phyloP scores from a whole-genome alignment of 1,140 invertebrate genomes.

The Goniozus legneri region DNA sequence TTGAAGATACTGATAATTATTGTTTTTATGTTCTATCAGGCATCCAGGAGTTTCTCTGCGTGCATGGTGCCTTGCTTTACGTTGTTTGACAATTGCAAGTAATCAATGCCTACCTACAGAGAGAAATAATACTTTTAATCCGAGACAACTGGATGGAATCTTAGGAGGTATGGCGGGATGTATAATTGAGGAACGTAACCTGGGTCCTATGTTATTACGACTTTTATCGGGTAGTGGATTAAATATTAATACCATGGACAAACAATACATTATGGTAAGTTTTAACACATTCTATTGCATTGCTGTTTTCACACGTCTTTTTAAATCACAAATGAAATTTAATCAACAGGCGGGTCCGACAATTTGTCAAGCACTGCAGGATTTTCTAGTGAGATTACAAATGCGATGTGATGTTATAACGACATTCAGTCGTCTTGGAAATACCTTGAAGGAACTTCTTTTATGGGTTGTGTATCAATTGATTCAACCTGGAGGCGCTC shows the following conservation, averaged over 20 bases:
- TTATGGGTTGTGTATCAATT: constrained; percentile 70
- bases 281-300: constrained; percentile 42
- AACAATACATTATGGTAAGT: constrained; percentile 55
- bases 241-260: constrained; percentile 53
- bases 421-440: constrained; percentile 56
- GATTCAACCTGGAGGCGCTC: constrained; percentile 67
- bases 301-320: constrained; percentile 18
- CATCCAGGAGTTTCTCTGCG: constrained; percentile 66
- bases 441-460: constrained; percentile 66
- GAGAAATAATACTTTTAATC: constrained; percentile 33
- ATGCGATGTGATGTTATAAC: constrained; percentile 67
- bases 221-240: constrained; percentile 67
- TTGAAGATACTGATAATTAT: no score
- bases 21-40: constrained; percentile 33
- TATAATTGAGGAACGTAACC: constrained; percentile 67
- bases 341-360: constrained; percentile 71
- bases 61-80: constrained; percentile 72
- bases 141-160: constrained; percentile 38
- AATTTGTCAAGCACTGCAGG: constrained; percentile 69
- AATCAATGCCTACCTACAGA: constrained; percentile 48
- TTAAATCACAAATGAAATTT: no score
- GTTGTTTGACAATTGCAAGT: constrained; percentile 60
- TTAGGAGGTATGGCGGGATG: constrained; percentile 57
- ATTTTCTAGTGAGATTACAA: constrained; percentile 67
- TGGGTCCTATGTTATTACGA: constrained; percentile 69